A percentile compares a stretch with the other conserved stretches of the same genome.
These are phyloP conservation scores for Coregonus clupeaformis DNA, from an alignment of 2,113 vertebrate genomes.

Conservation along the genomic window DNA sequence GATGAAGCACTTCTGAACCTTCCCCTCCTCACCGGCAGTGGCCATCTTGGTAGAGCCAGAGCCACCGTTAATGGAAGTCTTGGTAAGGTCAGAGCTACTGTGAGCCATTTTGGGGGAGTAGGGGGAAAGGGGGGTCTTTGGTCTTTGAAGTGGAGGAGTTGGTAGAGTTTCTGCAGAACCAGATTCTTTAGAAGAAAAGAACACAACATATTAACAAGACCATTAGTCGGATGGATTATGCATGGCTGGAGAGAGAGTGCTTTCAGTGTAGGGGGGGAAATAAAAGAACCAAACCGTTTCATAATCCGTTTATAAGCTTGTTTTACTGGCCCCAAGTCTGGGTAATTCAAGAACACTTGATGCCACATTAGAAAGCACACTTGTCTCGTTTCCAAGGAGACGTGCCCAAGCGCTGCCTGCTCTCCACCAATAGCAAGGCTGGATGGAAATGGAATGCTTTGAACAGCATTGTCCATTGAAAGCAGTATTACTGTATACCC, in stretches of 20 bases:
- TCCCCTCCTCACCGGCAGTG: constrained; percentile 5
- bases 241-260: background rate
- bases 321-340: constrained; percentile 47
- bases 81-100: background rate
- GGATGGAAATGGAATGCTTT: constrained; percentile 8
- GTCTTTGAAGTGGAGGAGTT: background rate
- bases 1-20: constrained; percentile 82
- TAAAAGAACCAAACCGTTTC: constrained; percentile 3
- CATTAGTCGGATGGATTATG: background rate
- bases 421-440: constrained; percentile 1
- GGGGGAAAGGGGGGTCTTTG: background rate
- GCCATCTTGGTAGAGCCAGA: constrained; percentile 5
- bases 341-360: constrained; percentile 43
- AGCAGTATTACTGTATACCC: constrained; percentile 27
- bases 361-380: constrained; percentile 38
- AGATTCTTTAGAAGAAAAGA: constrained; percentile 31
- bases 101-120: background rate
- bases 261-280: background rate
- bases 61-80: background rate
- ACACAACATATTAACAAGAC: constrained; percentile 1
- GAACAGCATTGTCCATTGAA: background rate
- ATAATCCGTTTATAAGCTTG: constrained; percentile 51
- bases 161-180: background rate
- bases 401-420: constrained; percentile 5
- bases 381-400: constrained; percentile 60